A percentile compares a stretch with the other conserved stretches of the same genome.
Conservation (phyloP, 2,797 vertebrate genomes). For the Toxotes lorentzi region DNA sequence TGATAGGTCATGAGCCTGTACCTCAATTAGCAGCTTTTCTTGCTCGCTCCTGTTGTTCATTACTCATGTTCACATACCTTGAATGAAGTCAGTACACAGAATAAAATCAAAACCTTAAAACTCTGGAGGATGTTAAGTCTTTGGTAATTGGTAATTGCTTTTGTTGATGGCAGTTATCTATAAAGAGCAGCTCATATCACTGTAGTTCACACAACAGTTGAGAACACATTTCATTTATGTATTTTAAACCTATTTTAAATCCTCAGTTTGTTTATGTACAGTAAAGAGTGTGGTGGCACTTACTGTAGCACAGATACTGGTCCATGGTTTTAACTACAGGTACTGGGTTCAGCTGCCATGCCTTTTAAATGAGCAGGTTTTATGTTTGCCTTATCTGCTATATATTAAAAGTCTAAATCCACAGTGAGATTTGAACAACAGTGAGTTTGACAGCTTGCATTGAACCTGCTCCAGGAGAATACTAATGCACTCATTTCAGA, state of each 20-base stretch:
- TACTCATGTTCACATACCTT: conserved; percentile 26
- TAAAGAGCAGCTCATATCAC: not conserved
- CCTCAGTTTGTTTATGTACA: not conserved
- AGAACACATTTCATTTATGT: not conserved
- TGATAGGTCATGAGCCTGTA: conserved; percentile 10
- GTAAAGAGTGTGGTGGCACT: not conserved
- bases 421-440: not conserved
- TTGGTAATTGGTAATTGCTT: not conserved
- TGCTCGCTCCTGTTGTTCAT: conserved; percentile 23
- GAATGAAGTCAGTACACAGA: conserved; percentile 6
- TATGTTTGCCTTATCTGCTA: not conserved
- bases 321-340: not conserved
- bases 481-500: conserved; percentile 2
- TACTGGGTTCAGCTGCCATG: not conserved
- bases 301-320: too few relatives aligned
- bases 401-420: not conserved
- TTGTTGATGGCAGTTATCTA: not conserved
- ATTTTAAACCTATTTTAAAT: not conserved
- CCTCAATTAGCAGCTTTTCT: conserved; percentile 23
- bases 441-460: not conserved
- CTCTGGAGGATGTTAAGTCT: not conserved
- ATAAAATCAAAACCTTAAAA: conserved; percentile 6
- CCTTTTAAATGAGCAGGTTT: not conserved
- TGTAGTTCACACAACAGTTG: not conserved
- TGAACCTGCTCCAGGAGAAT: not conserved